Evolutionary conservation across 2,888 invertebrate genomes (phyloP).

Genomic region (Cataglyphis albicans): DNA sequence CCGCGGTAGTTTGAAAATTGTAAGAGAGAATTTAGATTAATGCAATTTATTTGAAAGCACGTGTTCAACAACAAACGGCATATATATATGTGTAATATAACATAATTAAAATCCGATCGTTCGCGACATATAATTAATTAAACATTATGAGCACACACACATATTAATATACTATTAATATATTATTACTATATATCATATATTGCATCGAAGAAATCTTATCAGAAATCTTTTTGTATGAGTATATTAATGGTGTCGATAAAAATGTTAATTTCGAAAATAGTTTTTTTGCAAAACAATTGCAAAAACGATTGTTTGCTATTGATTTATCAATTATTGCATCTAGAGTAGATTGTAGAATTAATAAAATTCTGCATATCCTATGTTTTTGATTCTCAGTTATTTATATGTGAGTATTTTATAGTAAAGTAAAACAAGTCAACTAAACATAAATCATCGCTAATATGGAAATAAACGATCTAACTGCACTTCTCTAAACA

Average conservation of each 20-base stretch:
- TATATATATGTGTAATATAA: not conserved
- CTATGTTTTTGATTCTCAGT: not conserved
- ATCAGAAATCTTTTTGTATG: not conserved
- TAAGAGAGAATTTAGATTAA: not conserved
- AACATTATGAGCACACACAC: not conserved
- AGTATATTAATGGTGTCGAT: not conserved
- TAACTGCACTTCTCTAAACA: not conserved
- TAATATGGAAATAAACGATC: not conserved
- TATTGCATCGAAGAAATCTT: not conserved
- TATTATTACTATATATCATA: not conserved
- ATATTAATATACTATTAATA: not conserved
- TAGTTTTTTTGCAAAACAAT: not conserved
- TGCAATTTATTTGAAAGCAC: conserved; percentile 23
- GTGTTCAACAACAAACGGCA: not conserved
- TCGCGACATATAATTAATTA: conserved; percentile 5
- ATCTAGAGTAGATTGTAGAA: conserved; percentile 2
- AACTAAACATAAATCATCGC: not conserved
- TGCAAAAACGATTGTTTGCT: not conserved
- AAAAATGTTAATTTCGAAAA: not conserved
- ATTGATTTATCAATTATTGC: not conserved
- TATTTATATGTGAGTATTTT: not conserved
- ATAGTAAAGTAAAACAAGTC: not conserved
- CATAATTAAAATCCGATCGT: not conserved
- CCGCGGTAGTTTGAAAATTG: conserved; percentile 38
- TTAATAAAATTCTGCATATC: not conserved